Percentiles rank a stretch among this genome's conserved stretches.
These are phyloP conservation scores for Blastobasis lacticolella DNA, from an alignment of 2,888 invertebrate genomes.

Conservation along the genomic window DNA sequence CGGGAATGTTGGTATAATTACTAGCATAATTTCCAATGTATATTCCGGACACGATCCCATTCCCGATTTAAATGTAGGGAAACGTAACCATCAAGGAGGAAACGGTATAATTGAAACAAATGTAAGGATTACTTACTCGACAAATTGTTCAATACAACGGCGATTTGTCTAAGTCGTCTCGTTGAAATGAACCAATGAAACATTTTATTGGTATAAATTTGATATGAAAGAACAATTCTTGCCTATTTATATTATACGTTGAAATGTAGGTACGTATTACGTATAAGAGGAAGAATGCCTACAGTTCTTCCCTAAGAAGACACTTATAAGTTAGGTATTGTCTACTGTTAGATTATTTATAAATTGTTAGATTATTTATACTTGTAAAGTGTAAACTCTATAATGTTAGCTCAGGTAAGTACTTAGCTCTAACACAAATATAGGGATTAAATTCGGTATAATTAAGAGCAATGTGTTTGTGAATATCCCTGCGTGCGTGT, in stretches of 20 bases:
- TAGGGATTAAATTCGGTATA: too few species aligned
- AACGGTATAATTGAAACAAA: conserved; percentile 70
- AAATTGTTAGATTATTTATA: too few species aligned
- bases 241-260: too few species aligned
- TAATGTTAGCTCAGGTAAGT: too few species aligned
- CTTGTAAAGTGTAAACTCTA: too few species aligned
- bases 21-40: conserved; percentile 34
- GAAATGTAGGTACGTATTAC: too few species aligned
- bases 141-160: conserved; percentile 71
- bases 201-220: conserved; percentile 48
- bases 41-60: conserved; percentile 52
- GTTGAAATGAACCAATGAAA: conserved; percentile 47
- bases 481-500: neutral
- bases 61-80: conserved; percentile 47
- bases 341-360: too few species aligned
- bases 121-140: conserved; percentile 70
- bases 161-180: conserved; percentile 65
- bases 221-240: conserved; percentile 12
- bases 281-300: too few species aligned
- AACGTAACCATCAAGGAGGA: conserved; percentile 51
- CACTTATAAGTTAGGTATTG: too few species aligned
- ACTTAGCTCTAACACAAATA: too few species aligned
- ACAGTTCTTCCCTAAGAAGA: too few species aligned
- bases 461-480: neutral
- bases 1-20: conserved; percentile 38